phyloP scores from a whole-genome alignment of 2,797 vertebrate species.

The Triplophysa bombifrons region DNA sequence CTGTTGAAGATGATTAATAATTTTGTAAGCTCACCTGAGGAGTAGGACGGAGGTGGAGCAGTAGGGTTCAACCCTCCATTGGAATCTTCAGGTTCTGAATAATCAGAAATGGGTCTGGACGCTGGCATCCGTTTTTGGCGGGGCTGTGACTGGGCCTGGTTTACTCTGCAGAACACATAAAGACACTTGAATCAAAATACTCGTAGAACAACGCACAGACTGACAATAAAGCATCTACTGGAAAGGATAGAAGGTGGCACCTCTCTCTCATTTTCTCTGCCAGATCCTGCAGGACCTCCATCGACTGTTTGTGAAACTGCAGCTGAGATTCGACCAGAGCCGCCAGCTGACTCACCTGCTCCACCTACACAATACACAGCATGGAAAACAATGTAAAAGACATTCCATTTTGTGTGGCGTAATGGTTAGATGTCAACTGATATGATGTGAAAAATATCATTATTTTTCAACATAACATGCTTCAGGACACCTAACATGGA shows the following conservation, averaged over 20 bases:
- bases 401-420: too few relatives aligned
- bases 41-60: constrained; percentile 66
- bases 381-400: neutral
- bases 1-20: neutral
- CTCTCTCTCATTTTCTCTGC: constrained; percentile 65
- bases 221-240: constrained; percentile 1
- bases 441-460: too few relatives aligned
- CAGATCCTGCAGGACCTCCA: constrained; percentile 79
- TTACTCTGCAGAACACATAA: constrained; percentile 74
- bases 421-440: too few relatives aligned
- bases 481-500: too few relatives aligned
- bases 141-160: constrained; percentile 83
- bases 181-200: neutral
- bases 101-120: constrained; percentile 81
- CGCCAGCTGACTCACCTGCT: constrained; percentile 94
- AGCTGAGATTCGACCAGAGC: constrained; percentile 92
- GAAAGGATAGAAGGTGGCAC: constrained; percentile 42
- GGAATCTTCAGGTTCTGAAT: constrained; percentile 78
- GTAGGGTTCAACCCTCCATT: constrained; percentile 83
- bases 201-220: neutral
- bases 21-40: constrained; percentile 60
- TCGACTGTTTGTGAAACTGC: constrained; percentile 89
- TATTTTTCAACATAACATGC: too few relatives aligned
- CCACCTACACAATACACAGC: constrained; percentile 77
- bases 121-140: constrained; percentile 83